Conservation (phyloP, 2,113 vertebrate species). For the Peromyscus californicus region DNA sequence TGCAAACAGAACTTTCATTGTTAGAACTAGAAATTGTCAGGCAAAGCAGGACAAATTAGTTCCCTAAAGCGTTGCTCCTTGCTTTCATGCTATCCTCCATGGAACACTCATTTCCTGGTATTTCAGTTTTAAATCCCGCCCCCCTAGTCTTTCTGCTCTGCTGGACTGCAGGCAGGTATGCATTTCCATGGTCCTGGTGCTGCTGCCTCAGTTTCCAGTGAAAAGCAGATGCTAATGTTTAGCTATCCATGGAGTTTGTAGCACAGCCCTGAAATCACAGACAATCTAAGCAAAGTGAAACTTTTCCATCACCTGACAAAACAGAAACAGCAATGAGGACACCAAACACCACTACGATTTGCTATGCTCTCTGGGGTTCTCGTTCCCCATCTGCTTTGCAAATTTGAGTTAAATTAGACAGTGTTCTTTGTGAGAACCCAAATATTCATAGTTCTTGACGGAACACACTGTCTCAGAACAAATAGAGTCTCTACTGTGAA, state of each 20-base stretch:
- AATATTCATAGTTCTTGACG: slow-evolving; percentile 19
- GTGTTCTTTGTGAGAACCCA: slow-evolving; percentile 40
- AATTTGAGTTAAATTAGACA: slow-evolving; percentile 41
- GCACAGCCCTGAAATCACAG: neutral
- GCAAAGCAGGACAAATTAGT: neutral
- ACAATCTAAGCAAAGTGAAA: slow-evolving; percentile 40
- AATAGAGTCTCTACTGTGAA: slow-evolving; percentile 58
- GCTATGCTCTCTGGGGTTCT: neutral
- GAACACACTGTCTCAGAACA: slow-evolving; percentile 39
- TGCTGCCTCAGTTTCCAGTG: neutral
- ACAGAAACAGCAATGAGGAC: slow-evolving; percentile 23
- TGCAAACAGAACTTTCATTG: neutral
- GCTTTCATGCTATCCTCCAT: neutral
- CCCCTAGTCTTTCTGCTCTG: neutral
- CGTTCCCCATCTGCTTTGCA: slow-evolving; percentile 39
- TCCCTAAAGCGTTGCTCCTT: neutral
- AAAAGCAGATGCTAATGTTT: neutral
- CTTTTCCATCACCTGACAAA: slow-evolving; percentile 20
- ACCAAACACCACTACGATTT: neutral
- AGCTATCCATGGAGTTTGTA: neutral
- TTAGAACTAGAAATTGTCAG: neutral
- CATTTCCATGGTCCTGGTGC: neutral
- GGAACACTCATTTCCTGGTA: neutral
- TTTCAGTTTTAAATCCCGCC: neutral
- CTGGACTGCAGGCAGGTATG: neutral